Evolutionary conservation across 53 echinoderm and acorn worm genomes (phyloP), one percentile per base, ranked within the genome.

Genomic region (Echinometra lucunter): DNA sequence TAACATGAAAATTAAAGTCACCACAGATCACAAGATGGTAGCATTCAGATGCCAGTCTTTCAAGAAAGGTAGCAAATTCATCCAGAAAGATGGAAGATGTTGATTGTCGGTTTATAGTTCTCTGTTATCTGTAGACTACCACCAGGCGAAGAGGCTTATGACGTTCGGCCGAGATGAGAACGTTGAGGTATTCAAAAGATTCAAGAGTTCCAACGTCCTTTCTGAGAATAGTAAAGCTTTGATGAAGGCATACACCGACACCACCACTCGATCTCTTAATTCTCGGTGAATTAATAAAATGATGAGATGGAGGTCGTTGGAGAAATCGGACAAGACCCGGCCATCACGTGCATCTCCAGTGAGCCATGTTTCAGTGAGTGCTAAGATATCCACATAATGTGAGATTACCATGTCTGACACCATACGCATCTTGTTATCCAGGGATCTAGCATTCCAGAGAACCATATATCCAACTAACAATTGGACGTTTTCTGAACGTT

Each of bases 1-100:
- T 94, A 21, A 96, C 69, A 66, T 96, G 94, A 89, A 94, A 91
- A 66, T 96, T 96, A 91, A 96, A 96, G 49, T 94, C 94, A 2
- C 96, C 94, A 45, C 80, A 75, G 5, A 96, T 89, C n/a, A n/a
- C n/a, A n/a, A n/a, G n/a, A n/a, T n/a, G n/a, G n/a, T n/a, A n/a
- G n/a, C n/a, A n/a, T n/a, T n/a, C n/a, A n/a, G n/a, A n/a, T n/a
- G n/a, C n/a, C n/a, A n/a, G n/a, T n/a, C n/a, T n/a, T n/a, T n/a
- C 75, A 95, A 94, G 95, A 47, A 93, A 89, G 49, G 58, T 58
- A 15, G 93, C 87, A 72, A 95, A 95, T n/a, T n/a, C n/a, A n/a
- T n/a, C n/a, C n/a, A n/a, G n/a, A n/a, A n/a, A n/a, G n/a, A n/a
- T n/a, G n/a, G n/a, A n/a, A n/a, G n/a, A n/a, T n/a, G n/a, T n/a